These are phyloP conservation scores for Clepsis dumicolana DNA, from an alignment of 2,888 invertebrate species.

Conservation along the genomic window DNA sequence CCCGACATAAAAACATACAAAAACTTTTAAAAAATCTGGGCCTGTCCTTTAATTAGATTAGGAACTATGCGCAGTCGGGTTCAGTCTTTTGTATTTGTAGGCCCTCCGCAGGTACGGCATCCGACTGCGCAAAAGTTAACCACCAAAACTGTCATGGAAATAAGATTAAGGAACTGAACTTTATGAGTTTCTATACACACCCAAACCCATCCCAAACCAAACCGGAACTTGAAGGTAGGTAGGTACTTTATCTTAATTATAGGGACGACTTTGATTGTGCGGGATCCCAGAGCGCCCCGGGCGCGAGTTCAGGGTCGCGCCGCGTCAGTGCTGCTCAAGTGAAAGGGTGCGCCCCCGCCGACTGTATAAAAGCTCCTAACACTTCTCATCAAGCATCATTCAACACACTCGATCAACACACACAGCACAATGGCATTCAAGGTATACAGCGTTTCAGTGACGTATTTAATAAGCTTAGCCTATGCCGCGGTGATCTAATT, in stretches of 20 bases:
- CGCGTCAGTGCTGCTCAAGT: slow-evolving; percentile 65
- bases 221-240: slow-evolving; percentile 15
- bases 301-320: slow-evolving; percentile 70
- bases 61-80: too few relatives aligned
- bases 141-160: background rate
- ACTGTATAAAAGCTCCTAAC: slow-evolving; percentile 75
- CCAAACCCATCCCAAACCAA: background rate
- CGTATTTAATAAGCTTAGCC: slow-evolving; percentile 25
- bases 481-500: slow-evolving; percentile 7
- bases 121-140: too few relatives aligned
- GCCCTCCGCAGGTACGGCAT: too few relatives aligned
- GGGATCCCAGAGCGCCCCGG: slow-evolving; percentile 61
- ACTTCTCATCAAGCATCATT: slow-evolving; percentile 73
- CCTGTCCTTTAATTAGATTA: too few relatives aligned
- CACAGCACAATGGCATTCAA: slow-evolving; percentile 80
- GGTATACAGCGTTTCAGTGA: slow-evolving; percentile 59
- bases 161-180: background rate
- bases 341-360: slow-evolving; percentile 80
- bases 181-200: background rate
- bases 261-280: slow-evolving; percentile 20
- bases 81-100: background rate
- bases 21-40: too few relatives aligned
- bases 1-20: too few relatives aligned
- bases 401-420: slow-evolving; percentile 70
- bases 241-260: slow-evolving; percentile 7